Conservation (phyloP, 1,140 invertebrate genomes). For the Halictus rubicundus region DNA sequence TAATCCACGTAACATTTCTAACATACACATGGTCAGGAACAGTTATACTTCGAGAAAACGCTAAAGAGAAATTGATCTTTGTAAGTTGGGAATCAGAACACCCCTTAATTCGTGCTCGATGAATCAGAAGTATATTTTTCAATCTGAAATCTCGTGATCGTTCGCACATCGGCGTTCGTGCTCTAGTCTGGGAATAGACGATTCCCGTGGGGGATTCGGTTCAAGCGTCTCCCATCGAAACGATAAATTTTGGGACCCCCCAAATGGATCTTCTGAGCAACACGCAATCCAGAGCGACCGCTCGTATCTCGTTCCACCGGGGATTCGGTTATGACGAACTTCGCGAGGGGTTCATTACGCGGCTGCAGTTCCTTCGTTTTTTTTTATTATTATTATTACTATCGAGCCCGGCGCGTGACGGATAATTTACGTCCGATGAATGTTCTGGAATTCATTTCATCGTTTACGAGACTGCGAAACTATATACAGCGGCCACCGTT, state of each 20-base stretch:
- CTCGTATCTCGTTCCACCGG: background rate
- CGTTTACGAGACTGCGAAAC: background rate
- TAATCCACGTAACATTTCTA: no score
- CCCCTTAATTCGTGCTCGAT: background rate
- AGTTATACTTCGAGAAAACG: no score
- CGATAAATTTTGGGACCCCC: constrained; percentile 50
- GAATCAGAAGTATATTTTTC: constrained; percentile 13
- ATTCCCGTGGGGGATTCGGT: constrained; percentile 34
- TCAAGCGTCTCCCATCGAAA: constrained; percentile 45
- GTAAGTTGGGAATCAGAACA: no score
- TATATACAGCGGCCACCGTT: background rate
- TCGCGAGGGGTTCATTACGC: constrained; percentile 32
- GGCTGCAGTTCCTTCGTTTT: background rate
- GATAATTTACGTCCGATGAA: constrained; percentile 14
- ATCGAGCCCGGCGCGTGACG: background rate
- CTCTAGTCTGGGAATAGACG: constrained; percentile 27
- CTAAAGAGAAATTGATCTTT: no score
- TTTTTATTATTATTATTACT: no score
- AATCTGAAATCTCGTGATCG: background rate
- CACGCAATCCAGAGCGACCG: constrained; percentile 48
- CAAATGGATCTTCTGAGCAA: constrained; percentile 47
- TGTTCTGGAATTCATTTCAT: constrained; percentile 19
- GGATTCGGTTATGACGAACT: constrained; percentile 55
- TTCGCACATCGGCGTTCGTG: constrained; percentile 25
- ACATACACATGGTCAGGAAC: no score